Evolutionary conservation across 2,797 vertebrate genomes (phyloP).

Genomic region (Esox masquinongy): DNA sequence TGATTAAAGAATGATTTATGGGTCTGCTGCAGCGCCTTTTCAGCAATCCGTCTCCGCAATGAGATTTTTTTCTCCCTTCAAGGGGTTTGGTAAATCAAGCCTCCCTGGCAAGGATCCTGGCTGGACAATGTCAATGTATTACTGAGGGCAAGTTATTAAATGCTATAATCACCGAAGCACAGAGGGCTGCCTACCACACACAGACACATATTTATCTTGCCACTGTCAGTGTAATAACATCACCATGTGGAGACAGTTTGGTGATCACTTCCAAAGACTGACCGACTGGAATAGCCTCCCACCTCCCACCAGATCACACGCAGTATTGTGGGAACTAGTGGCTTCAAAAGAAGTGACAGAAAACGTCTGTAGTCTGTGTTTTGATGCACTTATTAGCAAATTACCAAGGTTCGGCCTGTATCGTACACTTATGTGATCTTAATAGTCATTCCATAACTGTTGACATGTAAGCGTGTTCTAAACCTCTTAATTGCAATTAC

Average conservation of each 20-base stretch:
- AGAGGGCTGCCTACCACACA: slow-evolving; percentile 43
- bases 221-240: slow-evolving; percentile 53
- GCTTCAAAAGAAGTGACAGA: background rate
- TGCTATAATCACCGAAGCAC: slow-evolving; percentile 58
- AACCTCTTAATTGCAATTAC: background rate
- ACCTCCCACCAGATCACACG: background rate
- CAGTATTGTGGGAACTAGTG: background rate
- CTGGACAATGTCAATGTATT: slow-evolving; percentile 77
- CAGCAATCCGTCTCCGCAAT: slow-evolving; percentile 82
- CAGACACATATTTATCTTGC: slow-evolving; percentile 67
- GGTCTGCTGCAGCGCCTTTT: slow-evolving; percentile 73
- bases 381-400: slow-evolving; percentile 24
- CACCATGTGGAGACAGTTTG: slow-evolving; percentile 29
- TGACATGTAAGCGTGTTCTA: background rate
- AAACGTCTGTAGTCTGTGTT: background rate
- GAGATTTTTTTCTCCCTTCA: slow-evolving; percentile 69
- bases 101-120: slow-evolving; percentile 69
- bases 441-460: slow-evolving; percentile 33
- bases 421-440: slow-evolving; percentile 35
- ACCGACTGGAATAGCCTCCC: slow-evolving; percentile 15
- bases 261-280: slow-evolving; percentile 61
- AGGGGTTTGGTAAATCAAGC: slow-evolving; percentile 83
- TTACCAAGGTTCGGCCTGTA: slow-evolving; percentile 36
- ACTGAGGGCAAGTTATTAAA: slow-evolving; percentile 71
- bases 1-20: slow-evolving; percentile 90